Base-by-base conservation (phyloP, 2,888 invertebrate species). In the Drosophila recens region DNA sequence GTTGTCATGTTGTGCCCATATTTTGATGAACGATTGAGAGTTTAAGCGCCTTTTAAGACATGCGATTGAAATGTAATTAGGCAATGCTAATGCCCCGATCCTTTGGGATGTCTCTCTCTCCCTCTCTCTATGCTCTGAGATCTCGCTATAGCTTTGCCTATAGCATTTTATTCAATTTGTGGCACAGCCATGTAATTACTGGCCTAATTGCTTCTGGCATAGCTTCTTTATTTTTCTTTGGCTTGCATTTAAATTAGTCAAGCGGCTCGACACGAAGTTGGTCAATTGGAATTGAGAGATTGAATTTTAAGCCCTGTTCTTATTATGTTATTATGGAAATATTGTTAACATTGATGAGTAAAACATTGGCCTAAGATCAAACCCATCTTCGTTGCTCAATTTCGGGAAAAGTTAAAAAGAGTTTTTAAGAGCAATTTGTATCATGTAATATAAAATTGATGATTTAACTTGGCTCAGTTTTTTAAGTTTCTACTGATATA, bases 21-120 rank as follows among this genome's bases (percentile, higher is more conserved):
- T 73, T 79, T 69, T 74, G 72, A 74, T 75, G 71, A 78, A 64
- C 71, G 52, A 80, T 79, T 83, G 70, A 76, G 75, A 73, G 52
- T 71, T 75, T 79, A 87, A 89, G 82, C 72, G 70, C 68, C 75
- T 72, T 80, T 81, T 87, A 86, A 89, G 90, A 68, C 76, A 67
- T 42, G 66, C 89, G 82, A 89, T 90, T 86, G 90, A 82, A 89
- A 90, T 87, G 89, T 87, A 89, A 89, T 89, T 89, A 90, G 89
- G 81, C 79, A 72, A 81, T 79, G 80, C 79, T 89, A 89, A 89
- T 89, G 89, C 75, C 53, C 23, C 56, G 71, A 56, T 75, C 58
- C 76, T 48, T 20, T 40, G 48, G 58, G 43, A n/a, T 45, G 33
- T n/a, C 56, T 33, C 13, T 30, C 30, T 30, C 30, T 27, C 23